Evolutionary conservation across 2,113 vertebrate genomes (phyloP).

Genomic region (Illadopsis cleaveri): DNA sequence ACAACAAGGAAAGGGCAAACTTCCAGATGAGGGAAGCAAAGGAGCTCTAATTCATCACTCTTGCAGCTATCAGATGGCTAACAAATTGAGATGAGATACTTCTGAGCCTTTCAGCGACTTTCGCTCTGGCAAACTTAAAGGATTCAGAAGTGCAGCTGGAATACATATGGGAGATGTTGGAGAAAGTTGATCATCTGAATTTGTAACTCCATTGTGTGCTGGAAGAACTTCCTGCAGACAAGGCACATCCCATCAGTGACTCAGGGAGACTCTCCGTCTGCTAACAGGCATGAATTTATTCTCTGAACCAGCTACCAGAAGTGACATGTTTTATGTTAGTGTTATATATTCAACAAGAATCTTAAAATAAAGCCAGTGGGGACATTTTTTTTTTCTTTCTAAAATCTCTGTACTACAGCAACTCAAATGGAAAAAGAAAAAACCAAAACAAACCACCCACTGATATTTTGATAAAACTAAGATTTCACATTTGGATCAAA

Average conservation of each 20-base stretch:
- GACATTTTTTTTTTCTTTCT: neutral
- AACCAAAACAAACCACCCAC: neutral
- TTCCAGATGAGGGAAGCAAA: slow-evolving; percentile 35
- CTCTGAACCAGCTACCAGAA: slow-evolving; percentile 41
- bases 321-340: neutral
- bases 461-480: neutral
- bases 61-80: slow-evolving; percentile 51
- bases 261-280: neutral
- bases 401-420: neutral
- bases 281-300: neutral
- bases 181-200: slow-evolving; percentile 51
- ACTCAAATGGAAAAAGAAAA: neutral
- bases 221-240: slow-evolving; percentile 58
- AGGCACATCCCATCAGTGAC: neutral
- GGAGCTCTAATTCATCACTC: slow-evolving; percentile 15
- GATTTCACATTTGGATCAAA: neutral
- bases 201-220: slow-evolving; percentile 38
- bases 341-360: slow-evolving; percentile 13
- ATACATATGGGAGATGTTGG: slow-evolving; percentile 47
- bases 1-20: neutral
- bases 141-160: slow-evolving; percentile 51
- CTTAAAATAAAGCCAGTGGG: slow-evolving; percentile 1
- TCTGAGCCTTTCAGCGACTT: slow-evolving; percentile 2
- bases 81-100: slow-evolving; percentile 58
- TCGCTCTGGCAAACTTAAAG: slow-evolving; percentile 40